Percentiles rank a stretch among this genome's conserved stretches.
phyloP scores from a whole-genome alignment of 2,113 vertebrate species.

The Falco punctatus region DNA sequence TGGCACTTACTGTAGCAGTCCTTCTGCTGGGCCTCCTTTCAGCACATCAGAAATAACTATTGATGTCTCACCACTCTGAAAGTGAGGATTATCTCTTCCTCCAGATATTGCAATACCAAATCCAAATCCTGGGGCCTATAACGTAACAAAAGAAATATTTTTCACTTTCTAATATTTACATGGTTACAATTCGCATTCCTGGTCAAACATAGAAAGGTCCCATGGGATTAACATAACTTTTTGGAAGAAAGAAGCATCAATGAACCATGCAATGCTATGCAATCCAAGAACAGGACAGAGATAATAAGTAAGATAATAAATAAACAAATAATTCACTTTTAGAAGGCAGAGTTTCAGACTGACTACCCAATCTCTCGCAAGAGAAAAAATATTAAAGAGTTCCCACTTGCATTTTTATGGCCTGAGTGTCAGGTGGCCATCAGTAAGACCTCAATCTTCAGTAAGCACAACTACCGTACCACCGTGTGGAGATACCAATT shows the following conservation, averaged over 20 bases:
- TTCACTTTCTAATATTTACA: not conserved
- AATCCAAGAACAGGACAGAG: not conserved
- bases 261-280: not conserved
- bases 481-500: not conserved
- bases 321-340: not conserved
- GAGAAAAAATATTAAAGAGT: not conserved
- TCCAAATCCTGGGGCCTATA: conserved; percentile 95
- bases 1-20: conserved; percentile 92
- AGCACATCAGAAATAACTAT: conserved; percentile 99
- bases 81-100: conserved; percentile 98
- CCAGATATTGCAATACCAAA: conserved; percentile 99
- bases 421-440: not conserved
- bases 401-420: not conserved
- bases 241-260: not conserved
- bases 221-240: not conserved
- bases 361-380: not conserved
- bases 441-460: not conserved
- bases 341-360: not conserved
- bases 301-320: not conserved
- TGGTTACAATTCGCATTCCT: not conserved
- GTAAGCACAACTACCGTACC: not conserved
- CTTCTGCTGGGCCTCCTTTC: conserved; percentile 97
- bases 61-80: conserved; percentile 98
- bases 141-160: not conserved
- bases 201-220: not conserved